A percentile compares a stretch with the other conserved stretches of the same genome.
Conservation (phyloP, 2,113 vertebrate species). For the Mustelus asterias region DNA sequence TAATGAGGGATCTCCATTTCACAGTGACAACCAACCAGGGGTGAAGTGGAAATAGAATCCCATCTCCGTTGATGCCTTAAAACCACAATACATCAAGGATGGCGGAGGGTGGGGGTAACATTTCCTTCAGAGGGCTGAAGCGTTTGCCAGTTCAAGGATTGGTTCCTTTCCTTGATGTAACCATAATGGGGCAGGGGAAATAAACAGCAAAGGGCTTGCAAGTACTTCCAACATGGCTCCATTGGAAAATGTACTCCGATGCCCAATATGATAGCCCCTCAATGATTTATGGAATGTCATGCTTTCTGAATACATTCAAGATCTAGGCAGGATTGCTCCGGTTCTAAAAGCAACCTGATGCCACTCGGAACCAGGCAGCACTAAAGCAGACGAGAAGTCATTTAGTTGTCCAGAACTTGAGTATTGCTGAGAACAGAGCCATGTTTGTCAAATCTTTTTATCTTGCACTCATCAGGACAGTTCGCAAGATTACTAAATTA, state of each 20-base stretch:
- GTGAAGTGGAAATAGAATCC: neutral
- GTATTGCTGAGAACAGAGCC: too few species aligned
- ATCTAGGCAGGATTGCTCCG: neutral
- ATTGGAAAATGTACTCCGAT: neutral
- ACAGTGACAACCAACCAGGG: neutral
- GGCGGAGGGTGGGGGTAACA: too few species aligned
- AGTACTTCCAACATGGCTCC: neutral
- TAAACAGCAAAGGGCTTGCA: neutral
- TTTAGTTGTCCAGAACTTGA: too few species aligned
- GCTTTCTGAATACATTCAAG: neutral
- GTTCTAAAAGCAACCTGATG: neutral
- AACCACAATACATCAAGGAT: neutral
- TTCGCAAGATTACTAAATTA: too few species aligned
- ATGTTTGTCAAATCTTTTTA: too few species aligned
- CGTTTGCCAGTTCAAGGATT: too few species aligned
- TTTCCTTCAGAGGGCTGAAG: too few species aligned
- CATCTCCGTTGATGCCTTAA: neutral
- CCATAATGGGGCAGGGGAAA: neutral
- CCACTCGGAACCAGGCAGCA: too few species aligned
- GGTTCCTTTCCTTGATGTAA: neutral
- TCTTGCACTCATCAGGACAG: too few species aligned
- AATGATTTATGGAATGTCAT: neutral
- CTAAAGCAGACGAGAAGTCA: neutral
- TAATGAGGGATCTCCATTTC: neutral
- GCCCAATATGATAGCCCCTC: neutral